Base-by-base conservation (phyloP, 2,888 invertebrate genomes). In the Anagyrus pseudococci region DNA sequence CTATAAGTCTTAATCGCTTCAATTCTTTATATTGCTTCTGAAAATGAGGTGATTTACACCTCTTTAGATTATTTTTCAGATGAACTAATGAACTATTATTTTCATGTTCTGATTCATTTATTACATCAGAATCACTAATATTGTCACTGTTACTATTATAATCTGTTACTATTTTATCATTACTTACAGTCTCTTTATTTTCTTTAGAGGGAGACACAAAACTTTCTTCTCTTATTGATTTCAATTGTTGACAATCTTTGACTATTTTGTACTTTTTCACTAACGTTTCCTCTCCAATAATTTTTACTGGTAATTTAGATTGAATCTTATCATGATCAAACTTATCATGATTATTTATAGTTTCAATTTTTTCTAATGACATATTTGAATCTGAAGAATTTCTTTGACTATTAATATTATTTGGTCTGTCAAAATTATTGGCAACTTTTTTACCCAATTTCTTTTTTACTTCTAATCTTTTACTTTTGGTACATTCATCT, bases 251-350 rank as follows among this genome's bases (percentile, higher is more conserved):
- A n/a, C n/a, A 17, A 10, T 59, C 62, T 46, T 20, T 20, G 23
- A 68, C 15, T 10, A 68, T 66, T 60, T 62, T 68, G n/a, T 62
- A 64, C 33, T 60, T 68, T 29, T 50, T 62, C 29, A 29, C 44
- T 8, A 68, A 13, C 33, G 25, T 59, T 56, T 66, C 54, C 20
- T 64, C 52, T 13, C 50, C 61, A 47, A 66, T 62, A 23, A 68
- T 66, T 60, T 68, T 68, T 1, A 60, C 17, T 6, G 55, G 43
- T 15, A n/a, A 1, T 50, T 57, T 58, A 44, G 29, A 13, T 23
- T 47, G n/a, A 23, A 37, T 22, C 26, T 17, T 33, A 26, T 41
- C 13, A 26, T 15, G 20, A 13, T 33, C 7, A 26, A 10, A 6
- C 17, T 37, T 41, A 41, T 29, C 33, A 41, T 25, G 26, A 26